Evolutionary conservation across 2,888 invertebrate species (phyloP), one percentile per base, ranked within the genome.

Genomic region (Noctua fimbriata): DNA sequence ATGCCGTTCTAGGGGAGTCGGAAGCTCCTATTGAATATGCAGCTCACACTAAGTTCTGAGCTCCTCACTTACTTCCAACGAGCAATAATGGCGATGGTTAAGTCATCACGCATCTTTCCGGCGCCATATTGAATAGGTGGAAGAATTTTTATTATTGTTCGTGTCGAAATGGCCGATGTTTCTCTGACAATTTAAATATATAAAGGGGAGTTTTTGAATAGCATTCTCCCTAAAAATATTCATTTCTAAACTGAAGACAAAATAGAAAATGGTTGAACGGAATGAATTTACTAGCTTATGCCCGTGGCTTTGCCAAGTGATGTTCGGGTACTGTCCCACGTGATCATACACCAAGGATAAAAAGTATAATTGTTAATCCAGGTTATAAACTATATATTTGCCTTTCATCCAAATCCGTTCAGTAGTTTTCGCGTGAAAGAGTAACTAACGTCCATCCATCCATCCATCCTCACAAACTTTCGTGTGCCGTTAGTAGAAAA

Each of bases 41-140:
- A 83, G 84, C 87, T 89, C 89, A 87, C 88, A 88, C 80, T 81
- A 73, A 88, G 81, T 82, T 83, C 85, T 86, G 79, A 88, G 87
- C 86, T 84, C 78, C 81, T 78, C 78, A 70, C 81, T 86, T 81
- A 81, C 73, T 78, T 58, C 47, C 41, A 74, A 69, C 74, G 82
- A 82, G 84, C 79, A 87, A 86, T 88, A 88, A 89, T 76, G 80
- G 81, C 58, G 58, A 84, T 86, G 80, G 76, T 87, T 81, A 79
- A 88, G 81, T 87, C 86, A 78, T 87, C 81, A 76, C 73, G 75
- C 75, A 76, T 74, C 67, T 76, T 36, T 69, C 60, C 32, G n/a
- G 21, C n/a, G 44, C 60, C 70, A 66, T 86, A 87, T 87, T 83
- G 79, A 79, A 80, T 67, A 72, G 55, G 63, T 79, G 69, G 24